Percentiles rank a stretch among this genome's conserved stretches.
Conservation (phyloP, 1,140 invertebrate species). For the Lethrus apterus region DNA sequence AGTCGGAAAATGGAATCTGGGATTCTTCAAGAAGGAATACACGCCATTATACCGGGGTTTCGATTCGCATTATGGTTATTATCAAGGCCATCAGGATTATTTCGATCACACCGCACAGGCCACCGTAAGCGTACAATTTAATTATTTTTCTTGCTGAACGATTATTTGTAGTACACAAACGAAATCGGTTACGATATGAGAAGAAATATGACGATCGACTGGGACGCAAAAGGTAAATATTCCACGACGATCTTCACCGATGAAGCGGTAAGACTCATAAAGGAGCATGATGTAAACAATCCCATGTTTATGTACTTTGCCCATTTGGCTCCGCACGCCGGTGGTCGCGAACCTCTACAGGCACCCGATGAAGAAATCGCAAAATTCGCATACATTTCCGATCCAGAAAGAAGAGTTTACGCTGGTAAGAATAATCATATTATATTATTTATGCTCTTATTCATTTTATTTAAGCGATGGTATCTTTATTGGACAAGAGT, state of each 20-base stretch:
- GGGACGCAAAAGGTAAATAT: constrained; percentile 56
- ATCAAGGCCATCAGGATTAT: constrained; percentile 76
- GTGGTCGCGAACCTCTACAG: constrained; percentile 61
- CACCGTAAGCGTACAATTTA: constrained; percentile 41
- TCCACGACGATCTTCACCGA: constrained; percentile 58
- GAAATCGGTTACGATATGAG: constrained; percentile 60
- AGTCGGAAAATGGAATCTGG: constrained; percentile 89
- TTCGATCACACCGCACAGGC: constrained; percentile 61
- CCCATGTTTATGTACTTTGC: constrained; percentile 58
- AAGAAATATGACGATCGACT: constrained; percentile 53
- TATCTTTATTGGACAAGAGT: constrained; percentile 79
- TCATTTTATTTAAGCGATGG: constrained; percentile 59
- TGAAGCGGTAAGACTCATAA: constrained; percentile 59
- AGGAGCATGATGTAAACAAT: constrained; percentile 47
- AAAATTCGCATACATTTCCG: constrained; percentile 66
- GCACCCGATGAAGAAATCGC: constrained; percentile 71
- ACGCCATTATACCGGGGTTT: constrained; percentile 77
- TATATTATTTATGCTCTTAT: not conserved
- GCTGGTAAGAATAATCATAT: constrained; percentile 52
- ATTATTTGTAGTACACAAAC: constrained; percentile 29
- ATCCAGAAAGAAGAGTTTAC: constrained; percentile 67
- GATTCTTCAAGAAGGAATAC: constrained; percentile 61
- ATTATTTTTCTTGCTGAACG: constrained; percentile 3
- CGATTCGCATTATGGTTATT: constrained; percentile 77
- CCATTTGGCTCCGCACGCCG: constrained; percentile 73